Evolutionary conservation across 2,888 invertebrate genomes (phyloP).

Genomic region (Stenodera caucasica): DNA sequence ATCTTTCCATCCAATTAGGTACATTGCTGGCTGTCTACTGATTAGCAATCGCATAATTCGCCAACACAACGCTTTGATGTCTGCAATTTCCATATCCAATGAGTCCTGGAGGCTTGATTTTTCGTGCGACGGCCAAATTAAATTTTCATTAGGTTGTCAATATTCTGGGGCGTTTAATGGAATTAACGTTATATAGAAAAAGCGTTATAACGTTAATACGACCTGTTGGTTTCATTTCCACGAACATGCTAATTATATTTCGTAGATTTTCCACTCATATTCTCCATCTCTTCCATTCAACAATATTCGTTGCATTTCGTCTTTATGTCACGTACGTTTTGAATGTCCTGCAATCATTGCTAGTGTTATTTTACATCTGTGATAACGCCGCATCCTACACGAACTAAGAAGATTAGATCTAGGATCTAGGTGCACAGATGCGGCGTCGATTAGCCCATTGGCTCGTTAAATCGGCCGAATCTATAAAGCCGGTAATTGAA

Average conservation of each 20-base stretch:
- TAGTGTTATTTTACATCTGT: slow-evolving; percentile 43
- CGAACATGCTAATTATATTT: slow-evolving; percentile 45
- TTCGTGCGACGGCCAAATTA: slow-evolving; percentile 48
- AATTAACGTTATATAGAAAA: slow-evolving; percentile 50
- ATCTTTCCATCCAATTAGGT: slow-evolving; percentile 42
- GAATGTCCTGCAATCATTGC: slow-evolving; percentile 41
- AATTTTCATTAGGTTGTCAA: slow-evolving; percentile 55
- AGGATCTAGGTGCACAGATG: slow-evolving; percentile 29
- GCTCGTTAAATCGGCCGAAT: slow-evolving; percentile 11
- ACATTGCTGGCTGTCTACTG: slow-evolving; percentile 32
- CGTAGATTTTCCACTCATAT: slow-evolving; percentile 26
- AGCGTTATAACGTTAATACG: slow-evolving; percentile 46
- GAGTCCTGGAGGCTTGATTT: slow-evolving; percentile 41
- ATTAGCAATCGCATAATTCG: slow-evolving; percentile 42
- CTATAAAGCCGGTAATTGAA: slow-evolving; percentile 24
- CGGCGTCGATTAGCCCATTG: slow-evolving; percentile 22
- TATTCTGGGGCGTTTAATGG: slow-evolving; percentile 51
- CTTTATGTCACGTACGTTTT: slow-evolving; percentile 37
- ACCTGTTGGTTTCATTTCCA: slow-evolving; percentile 50
- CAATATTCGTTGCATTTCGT: slow-evolving; percentile 25
- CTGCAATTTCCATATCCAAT: slow-evolving; percentile 43
- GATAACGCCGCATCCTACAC: slow-evolving; percentile 31
- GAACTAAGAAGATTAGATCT: slow-evolving; percentile 23
- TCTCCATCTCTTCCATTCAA: slow-evolving; percentile 11
- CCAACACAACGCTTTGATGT: slow-evolving; percentile 42